Base-by-base conservation (phyloP, 2,888 invertebrate genomes). In the Nebria salina region DNA sequence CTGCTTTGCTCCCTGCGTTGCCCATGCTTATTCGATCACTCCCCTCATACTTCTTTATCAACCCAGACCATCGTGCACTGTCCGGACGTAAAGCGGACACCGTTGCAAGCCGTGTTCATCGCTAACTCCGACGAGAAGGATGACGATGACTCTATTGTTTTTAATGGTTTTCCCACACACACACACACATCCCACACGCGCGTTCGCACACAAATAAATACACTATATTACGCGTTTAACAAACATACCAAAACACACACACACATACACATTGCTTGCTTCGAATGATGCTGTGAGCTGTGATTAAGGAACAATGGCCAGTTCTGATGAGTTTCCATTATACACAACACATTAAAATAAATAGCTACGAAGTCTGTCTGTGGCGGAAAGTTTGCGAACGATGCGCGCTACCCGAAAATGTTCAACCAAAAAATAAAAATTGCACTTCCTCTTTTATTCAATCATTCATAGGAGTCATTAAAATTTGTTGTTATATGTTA, bases 221-320 rank as follows among this genome's bases (percentile, higher is more conserved):
- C 13, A 11, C 54, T 54, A 54, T 11, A 54, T 34, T 34, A 34
- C 34, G 34, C 34, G 34, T 4, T 34, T 34, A 34, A 34, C 34
- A 34, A 34, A 34, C 34, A 34, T 34, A 34, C 34, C 34, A 54
- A 54, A 8, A 54, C 54, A 54, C 54, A 54, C 43, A 43, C 43
- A 43, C 54, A 54, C 54, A 54, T 11, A 54, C 54, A 54, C 54
- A 54, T 54, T 54, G 54, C 54, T 54, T 54, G 54, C 54, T 11
- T 54, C 34, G 34, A 54, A 8, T 54, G 54, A 54, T 54, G 54
- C 54, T 54, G 54, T 13, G 54, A 54, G 54, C 65, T 75, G 75
- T 80, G 80, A 80, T 80, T 70, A 80, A 64, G 75, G 72, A 72
- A 80, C 80, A 80, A 75, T 80, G 65, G 65, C n/a, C 34, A 80